A percentile compares a stretch with the other conserved stretches of the same genome.
phyloP scores from a whole-genome alignment of 2,888 invertebrate genomes.

The Lasius platythorax region DNA sequence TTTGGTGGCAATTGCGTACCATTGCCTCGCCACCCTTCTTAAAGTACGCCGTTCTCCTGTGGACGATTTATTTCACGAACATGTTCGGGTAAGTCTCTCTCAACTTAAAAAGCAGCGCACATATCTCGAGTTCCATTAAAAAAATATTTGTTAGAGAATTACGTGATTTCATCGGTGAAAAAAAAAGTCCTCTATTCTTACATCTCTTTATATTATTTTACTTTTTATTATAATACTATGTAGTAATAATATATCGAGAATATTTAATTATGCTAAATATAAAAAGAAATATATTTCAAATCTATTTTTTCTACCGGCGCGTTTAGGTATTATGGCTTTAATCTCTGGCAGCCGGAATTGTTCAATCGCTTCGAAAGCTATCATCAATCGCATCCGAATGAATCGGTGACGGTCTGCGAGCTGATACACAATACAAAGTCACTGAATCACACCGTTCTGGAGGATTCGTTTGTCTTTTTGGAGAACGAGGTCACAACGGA shows the following conservation, averaged over 20 bases:
- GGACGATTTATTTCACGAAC: slow-evolving; percentile 89
- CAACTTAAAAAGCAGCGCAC: background rate
- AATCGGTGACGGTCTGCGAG: slow-evolving; percentile 86
- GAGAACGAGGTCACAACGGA: background rate
- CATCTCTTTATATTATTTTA: background rate
- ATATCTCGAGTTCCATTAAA: background rate
- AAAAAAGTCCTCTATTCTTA: background rate
- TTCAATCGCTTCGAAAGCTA: slow-evolving; percentile 88
- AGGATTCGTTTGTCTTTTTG: slow-evolving; percentile 43
- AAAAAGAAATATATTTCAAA: background rate
- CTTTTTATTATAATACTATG: slow-evolving; percentile 2
- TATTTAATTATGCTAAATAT: slow-evolving; percentile 28
- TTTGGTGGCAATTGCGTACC: slow-evolving; percentile 88
- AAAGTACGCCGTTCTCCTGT: slow-evolving; percentile 87
- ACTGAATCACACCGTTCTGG: background rate
- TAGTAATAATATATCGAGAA: background rate
- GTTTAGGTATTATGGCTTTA: slow-evolving; percentile 89
- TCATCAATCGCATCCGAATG: slow-evolving; percentile 86
- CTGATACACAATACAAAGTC: slow-evolving; percentile 74
- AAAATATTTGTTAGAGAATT: background rate
- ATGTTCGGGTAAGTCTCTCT: slow-evolving; percentile 89
- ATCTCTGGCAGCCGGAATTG: slow-evolving; percentile 93
- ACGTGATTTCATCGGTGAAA: background rate
- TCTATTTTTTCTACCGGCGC: slow-evolving; percentile 66
- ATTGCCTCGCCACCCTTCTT: slow-evolving; percentile 88